These are phyloP conservation scores for Alethe diademata DNA, from an alignment of 2,113 vertebrate species.

Conservation along the genomic window DNA sequence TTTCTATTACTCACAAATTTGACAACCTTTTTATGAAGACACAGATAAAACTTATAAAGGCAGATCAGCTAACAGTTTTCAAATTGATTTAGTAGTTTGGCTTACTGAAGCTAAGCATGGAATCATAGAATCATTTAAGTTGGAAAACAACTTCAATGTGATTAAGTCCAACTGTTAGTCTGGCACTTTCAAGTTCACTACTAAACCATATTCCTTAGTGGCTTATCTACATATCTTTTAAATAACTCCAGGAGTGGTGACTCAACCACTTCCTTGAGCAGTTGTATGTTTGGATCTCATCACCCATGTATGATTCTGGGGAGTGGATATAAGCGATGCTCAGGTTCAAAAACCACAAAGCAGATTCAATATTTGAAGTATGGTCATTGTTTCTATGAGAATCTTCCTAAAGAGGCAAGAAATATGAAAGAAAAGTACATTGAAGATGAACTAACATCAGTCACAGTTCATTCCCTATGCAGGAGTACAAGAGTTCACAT, in stretches of 20 bases:
- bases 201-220: not conserved
- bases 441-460: not conserved
- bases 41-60: not conserved
- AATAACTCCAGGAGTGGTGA: not conserved
- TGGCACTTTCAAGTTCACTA: not conserved
- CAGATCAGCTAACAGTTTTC: not conserved
- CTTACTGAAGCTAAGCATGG: not conserved
- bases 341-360: not conserved
- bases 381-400: not conserved
- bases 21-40: not conserved
- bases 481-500: not conserved
- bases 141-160: not conserved
- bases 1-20: not conserved
- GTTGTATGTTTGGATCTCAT: not conserved
- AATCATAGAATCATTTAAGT: not conserved
- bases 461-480: not conserved
- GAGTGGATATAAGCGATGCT: not conserved
- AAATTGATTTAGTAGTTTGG: not conserved
- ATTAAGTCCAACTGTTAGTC: rapidly evolving
- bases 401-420: not conserved
- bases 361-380: not conserved
- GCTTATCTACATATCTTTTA: not conserved
- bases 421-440: not conserved
- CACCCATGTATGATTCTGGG: not conserved
- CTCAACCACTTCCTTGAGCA: not conserved